Conservation (phyloP, 2,888 invertebrate genomes). For the Rhagium mordax region DNA sequence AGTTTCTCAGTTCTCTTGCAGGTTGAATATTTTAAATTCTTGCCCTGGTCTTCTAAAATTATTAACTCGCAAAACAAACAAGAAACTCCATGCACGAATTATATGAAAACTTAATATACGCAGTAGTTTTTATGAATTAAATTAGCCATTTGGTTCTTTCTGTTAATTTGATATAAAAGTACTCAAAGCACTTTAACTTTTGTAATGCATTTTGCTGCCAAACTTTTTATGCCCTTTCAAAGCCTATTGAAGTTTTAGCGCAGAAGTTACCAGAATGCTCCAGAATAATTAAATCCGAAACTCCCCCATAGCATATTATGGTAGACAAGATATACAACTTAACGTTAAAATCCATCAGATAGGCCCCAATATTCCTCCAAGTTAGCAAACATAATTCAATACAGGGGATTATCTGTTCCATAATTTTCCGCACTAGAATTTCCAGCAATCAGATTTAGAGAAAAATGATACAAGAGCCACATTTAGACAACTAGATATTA, state of each 20-base stretch:
- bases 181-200: conserved; percentile 14
- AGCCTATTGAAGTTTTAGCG: conserved; percentile 13
- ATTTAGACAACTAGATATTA: no score
- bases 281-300: not conserved
- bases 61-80: no score
- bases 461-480: no score
- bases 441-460: no score
- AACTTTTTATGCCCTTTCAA: conserved; percentile 13
- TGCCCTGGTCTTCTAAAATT: no score
- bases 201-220: not conserved
- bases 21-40: no score
- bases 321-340: conserved; percentile 1
- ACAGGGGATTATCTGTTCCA: no score
- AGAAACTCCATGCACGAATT: no score
- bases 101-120: not conserved
- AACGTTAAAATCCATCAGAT: not conserved
- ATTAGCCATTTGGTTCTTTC: not conserved
- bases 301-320: not conserved
- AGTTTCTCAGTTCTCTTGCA: no score
- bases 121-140: not conserved
- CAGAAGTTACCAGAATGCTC: not conserved
- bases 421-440: no score
- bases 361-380: not conserved
- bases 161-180: not conserved
- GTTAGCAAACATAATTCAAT: not conserved